phyloP scores from a whole-genome alignment of 2,888 invertebrate species.

The Pediacus dermestoides region DNA sequence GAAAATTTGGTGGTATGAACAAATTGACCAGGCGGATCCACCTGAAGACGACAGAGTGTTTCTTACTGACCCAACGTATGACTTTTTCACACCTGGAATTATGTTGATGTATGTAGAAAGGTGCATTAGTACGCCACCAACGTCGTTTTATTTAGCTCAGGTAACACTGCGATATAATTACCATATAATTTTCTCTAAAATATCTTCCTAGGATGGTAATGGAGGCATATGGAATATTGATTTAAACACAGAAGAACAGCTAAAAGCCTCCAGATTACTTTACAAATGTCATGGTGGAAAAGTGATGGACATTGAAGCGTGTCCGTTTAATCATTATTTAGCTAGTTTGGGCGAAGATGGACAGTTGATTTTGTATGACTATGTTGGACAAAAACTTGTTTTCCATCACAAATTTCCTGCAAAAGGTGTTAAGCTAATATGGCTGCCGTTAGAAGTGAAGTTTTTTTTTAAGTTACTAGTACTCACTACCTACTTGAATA shows the following conservation, averaged over 20 bases:
- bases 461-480: neutral
- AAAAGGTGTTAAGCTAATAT: constrained; percentile 59
- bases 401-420: constrained; percentile 60
- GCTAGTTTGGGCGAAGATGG: constrained; percentile 73
- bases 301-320: constrained; percentile 64
- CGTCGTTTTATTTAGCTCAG: constrained; percentile 73
- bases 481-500: constrained; percentile 9
- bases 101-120: constrained; percentile 57
- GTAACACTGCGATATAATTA: constrained; percentile 48
- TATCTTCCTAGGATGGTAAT: constrained; percentile 66
- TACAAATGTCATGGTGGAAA: constrained; percentile 74
- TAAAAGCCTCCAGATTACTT: constrained; percentile 49
- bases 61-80: constrained; percentile 82
- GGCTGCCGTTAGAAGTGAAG: constrained; percentile 57
- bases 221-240: constrained; percentile 79
- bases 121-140: too few species aligned
- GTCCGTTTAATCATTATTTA: constrained; percentile 67
- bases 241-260: constrained; percentile 54
- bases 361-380: constrained; percentile 70
- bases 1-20: constrained; percentile 86
- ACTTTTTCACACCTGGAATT: constrained; percentile 58
- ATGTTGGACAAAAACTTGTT: constrained; percentile 57
- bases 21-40: constrained; percentile 83
- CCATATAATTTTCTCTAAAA: constrained; percentile 5
- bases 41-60: constrained; percentile 75